These are phyloP conservation scores for Chrysoperla carnea DNA, from an alignment of 1,140 invertebrate genomes.

Conservation along the genomic window DNA sequence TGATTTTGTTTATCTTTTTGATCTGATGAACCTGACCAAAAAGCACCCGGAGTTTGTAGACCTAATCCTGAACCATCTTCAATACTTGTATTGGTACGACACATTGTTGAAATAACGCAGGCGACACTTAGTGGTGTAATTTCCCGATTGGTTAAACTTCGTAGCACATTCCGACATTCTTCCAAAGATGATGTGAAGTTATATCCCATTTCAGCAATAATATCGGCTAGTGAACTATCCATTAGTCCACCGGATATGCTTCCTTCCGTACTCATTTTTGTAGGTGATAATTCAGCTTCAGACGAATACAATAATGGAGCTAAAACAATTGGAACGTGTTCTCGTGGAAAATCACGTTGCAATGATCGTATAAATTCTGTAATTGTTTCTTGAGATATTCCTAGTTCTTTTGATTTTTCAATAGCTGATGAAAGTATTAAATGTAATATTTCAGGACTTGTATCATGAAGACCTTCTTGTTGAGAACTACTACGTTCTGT, in stretches of 20 bases:
- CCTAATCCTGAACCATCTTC: slow-evolving; percentile 45
- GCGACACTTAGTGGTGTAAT: slow-evolving; percentile 66
- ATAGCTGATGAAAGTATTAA: slow-evolving; percentile 49
- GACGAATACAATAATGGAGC: slow-evolving; percentile 71
- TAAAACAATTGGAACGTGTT: slow-evolving; percentile 72
- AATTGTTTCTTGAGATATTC: slow-evolving; percentile 48
- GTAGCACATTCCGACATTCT: slow-evolving; percentile 70
- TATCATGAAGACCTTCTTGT: slow-evolving; percentile 69
- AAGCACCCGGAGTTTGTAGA: slow-evolving; percentile 40
- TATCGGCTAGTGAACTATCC: slow-evolving; percentile 56
- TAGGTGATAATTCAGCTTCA: slow-evolving; percentile 51
- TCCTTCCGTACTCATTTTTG: slow-evolving; percentile 31
- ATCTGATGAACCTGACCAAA: slow-evolving; percentile 27
- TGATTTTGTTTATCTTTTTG: slow-evolving; percentile 22
- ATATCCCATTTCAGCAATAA: slow-evolving; percentile 82
- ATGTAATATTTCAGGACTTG: slow-evolving; percentile 73
- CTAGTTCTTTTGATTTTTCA: slow-evolving; percentile 34
- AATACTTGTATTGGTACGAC: slow-evolving; percentile 55
- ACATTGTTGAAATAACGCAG: slow-evolving; percentile 72
- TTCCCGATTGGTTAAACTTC: slow-evolving; percentile 55
- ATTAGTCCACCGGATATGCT: slow-evolving; percentile 37
- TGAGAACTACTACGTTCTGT: slow-evolving; percentile 46
- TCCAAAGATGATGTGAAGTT: slow-evolving; percentile 71
- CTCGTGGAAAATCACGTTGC: slow-evolving; percentile 70
- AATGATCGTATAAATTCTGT: slow-evolving; percentile 65